Evolutionary conservation across 2,797 vertebrate species (phyloP), one percentile per base, ranked within the genome.

Genomic region (Phoeniculus purpureus): DNA sequence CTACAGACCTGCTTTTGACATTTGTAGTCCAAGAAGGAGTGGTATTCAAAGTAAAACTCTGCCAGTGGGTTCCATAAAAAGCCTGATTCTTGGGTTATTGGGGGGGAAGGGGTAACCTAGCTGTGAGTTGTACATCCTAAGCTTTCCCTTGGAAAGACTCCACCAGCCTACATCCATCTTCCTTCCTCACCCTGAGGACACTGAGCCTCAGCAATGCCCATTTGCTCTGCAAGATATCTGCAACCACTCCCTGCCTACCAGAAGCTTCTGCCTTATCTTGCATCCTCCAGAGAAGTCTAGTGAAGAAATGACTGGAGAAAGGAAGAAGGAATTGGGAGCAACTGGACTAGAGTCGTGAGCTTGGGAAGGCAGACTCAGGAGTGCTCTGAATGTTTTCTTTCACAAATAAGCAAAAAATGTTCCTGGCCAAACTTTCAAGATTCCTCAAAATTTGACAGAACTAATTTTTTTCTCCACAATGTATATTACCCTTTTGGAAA

Each of bases 1-100:
- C 60, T 92, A 58, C 66, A 48, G 86, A 86, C 74, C 45, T 0
- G 4, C 19, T 87, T 87, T 83, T 94, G 88, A 93, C 94, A 93
- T 93, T 89, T 95, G 89, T 92, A 92, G 94, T 93, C 78, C 90
- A 94, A 73, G 61, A 80, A 93, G 79, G 55, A 93, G 72, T 3
- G 0, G 14, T 68, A 80, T 83, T 85, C 73, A 85, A 85, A 92
- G 88, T 82, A 81, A 96, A 94, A 81, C 74, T 60, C 61, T 3
- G 76, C 81, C 76, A 61, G 70, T 90, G 66, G 59, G 50, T 79
- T 85, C 85, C 77, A 75, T 78, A 71, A 83, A 95, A 93, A 85
- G 10, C 56, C 58, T 47, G 27, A 47, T 73, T 83, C 60, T 83
- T 85, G 62, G 64, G 50, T 85, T 92, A 67, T 90, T 93, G n/a